These are phyloP conservation scores for Agrotis puta DNA, from an alignment of 2,888 invertebrate genomes.

Conservation along the genomic window DNA sequence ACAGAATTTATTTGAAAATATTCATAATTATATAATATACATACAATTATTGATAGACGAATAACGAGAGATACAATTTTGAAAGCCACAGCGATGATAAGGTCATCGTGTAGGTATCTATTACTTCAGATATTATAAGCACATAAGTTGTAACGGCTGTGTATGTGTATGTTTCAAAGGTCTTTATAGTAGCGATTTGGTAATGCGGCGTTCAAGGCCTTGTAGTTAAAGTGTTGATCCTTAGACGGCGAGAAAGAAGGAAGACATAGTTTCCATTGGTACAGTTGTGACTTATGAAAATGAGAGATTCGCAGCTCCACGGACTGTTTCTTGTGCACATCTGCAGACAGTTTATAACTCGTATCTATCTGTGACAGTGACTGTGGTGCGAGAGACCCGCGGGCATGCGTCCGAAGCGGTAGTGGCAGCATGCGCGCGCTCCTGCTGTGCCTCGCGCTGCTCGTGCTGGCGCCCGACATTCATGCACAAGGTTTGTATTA, in stretches of 20 bases:
- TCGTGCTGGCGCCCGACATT: constrained; percentile 65
- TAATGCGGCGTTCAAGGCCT: neutral
- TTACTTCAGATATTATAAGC: no score
- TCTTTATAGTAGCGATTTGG: no score
- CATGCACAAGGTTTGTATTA: constrained; percentile 69
- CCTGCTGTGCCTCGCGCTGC: constrained; percentile 75
- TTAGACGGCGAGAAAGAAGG: neutral
- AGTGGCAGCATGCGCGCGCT: constrained; percentile 80
- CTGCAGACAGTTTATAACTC: neutral
- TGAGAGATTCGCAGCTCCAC: neutral
- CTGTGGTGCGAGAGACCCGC: constrained; percentile 20
- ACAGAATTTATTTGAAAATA: no score
- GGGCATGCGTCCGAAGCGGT: constrained; percentile 68
- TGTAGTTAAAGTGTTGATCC: neutral
- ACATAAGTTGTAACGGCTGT: neutral
- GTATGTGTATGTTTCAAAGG: neutral
- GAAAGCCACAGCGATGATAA: no score
- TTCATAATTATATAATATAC: no score
- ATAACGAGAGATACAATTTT: no score
- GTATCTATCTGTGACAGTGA: constrained; percentile 22
- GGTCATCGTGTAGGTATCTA: no score
- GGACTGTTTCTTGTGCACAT: neutral
- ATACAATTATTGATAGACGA: no score
- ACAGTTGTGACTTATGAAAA: neutral
- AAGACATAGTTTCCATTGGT: neutral